Base-by-base conservation (phyloP, 2,113 vertebrate genomes). In the Petrocephalus zakoni region DNA sequence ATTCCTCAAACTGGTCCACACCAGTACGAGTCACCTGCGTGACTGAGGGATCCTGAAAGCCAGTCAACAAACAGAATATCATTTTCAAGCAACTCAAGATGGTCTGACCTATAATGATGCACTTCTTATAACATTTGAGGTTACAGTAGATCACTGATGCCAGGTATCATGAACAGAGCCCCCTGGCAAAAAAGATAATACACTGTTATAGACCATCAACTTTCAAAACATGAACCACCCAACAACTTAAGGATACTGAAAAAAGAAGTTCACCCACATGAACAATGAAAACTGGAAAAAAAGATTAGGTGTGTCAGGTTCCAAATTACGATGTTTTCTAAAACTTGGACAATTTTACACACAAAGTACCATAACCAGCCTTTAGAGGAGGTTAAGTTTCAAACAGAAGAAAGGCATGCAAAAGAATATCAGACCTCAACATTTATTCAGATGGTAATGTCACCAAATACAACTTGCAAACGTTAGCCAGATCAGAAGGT, bases 21-120 rank as follows among this genome's bases (percentile, higher is more conserved):
- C 89, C 94, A 11, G 96, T 42, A 75, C 90, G 95, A 29, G 97
- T 97, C 91, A 96, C 94, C 91, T 98, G 97, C 4, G 97, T 99
- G 92, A 99, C 97, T 0, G 98, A 96, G 4, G 98, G 97, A 91
- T 99, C 98, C 98, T 99, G 92, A 2, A 91, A 93, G 9, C 37
- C 47, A 92, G 6, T 90, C 58, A 78, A 51, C 51, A 78, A 47
- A 82, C 11, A 87, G 4, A 89, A 87, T 49, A 25, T 53, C 52
- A 25, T 56, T 42, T n/a, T 42, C 49, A 89, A 87, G 58, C 46
- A 83, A 85, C 68, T 37, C 51, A 47, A 42, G 37, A 51, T 42
- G 53, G n/a, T 52, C 42, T 78, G 34, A 78, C 34, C 61, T 11
- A 64, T 29, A 64, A 29, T 64, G 61, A 64, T 25, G 61, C 10